Evolutionary conservation across 1,140 invertebrate species (phyloP).

Genomic region (Heliconius eleuchia): DNA sequence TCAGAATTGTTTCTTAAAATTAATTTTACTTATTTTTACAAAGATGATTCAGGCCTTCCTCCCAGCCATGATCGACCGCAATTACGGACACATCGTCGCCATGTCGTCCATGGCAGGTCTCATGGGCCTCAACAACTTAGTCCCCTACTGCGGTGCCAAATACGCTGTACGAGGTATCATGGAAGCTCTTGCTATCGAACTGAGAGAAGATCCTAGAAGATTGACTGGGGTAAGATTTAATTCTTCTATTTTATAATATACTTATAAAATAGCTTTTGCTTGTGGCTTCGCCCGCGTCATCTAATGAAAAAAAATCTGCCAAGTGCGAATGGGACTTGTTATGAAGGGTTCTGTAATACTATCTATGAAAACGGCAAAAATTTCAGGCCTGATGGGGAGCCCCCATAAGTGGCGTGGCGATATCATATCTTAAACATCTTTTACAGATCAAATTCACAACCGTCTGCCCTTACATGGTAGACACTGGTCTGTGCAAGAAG

Average conservation of each 20-base stretch:
- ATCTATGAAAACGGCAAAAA: no score
- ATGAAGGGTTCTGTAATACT: no score
- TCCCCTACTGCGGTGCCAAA: constrained; percentile 91
- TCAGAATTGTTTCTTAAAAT: no score
- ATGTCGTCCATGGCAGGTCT: constrained; percentile 90
- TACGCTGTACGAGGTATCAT: constrained; percentile 89
- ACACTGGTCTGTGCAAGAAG: constrained; percentile 91
- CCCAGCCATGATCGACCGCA: constrained; percentile 87
- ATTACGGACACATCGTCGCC: constrained; percentile 90
- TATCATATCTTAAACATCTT: no score
- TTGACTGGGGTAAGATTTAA: constrained; percentile 54
- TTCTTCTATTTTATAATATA: not conserved
- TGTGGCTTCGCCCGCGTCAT: no score
- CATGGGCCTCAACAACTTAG: constrained; percentile 86
- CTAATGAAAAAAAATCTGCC: no score
- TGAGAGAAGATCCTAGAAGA: constrained; percentile 78
- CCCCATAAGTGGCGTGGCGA: no score
- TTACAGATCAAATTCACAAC: constrained; percentile 89
- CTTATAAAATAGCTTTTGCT: no score
- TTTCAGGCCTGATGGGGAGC: no score
- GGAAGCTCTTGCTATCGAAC: constrained; percentile 87
- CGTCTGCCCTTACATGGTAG: constrained; percentile 91
- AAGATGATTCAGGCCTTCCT: constrained; percentile 89
- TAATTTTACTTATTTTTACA: not conserved
- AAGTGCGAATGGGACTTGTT: no score